Base-by-base conservation (phyloP, 2,888 invertebrate species). In the Habrosyne pyritoides region DNA sequence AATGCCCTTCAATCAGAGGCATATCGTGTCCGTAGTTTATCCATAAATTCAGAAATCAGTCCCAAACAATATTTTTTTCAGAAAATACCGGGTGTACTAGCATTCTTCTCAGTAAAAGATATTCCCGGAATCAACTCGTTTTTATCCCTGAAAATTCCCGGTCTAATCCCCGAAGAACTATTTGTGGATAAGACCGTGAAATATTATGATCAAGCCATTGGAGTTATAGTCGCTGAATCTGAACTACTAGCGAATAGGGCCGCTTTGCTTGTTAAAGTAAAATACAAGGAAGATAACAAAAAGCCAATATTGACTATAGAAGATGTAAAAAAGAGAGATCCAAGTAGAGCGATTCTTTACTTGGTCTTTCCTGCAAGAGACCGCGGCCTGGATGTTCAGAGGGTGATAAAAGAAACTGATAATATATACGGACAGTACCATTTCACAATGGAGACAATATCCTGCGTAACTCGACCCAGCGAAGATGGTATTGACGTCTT, bases 201-300 rank as follows among this genome's bases (percentile, higher is more conserved):
- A 52, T 95, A 93, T 75, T 95, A 94, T 56, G 94, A 95, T 26
- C 96, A 96, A 77, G 93, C 95, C 0, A 81, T 96, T 12, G 96
- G 96, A 0, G 80, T 96, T 0, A 93, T 96, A 21, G 94, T 95
- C 0, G 96, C 96, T 24, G 93, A 91, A 63, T 91, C 90, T 2
- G 91, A 93, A 52, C 82, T 83, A 22, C 63, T 93, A 2, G 95
- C 95, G 0, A 88, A 93, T 47, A 81, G 89, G 66, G 95, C 95
- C 0, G 94, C 94, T 0, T 81, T 91, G 21, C 79, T 94, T 48
- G 94, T 96, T 0, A 89, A 93, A 73, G 86, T 95, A 0, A 88
- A 84, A 30, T 95, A 95, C 61, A 84, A 81, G 21, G 83, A 87
- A 10, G 79, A 90, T 10, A 81, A 81, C 33, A 81, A 72, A 53